Conservation (phyloP, 2,797 vertebrate genomes). For the Tarsius wallacei region DNA sequence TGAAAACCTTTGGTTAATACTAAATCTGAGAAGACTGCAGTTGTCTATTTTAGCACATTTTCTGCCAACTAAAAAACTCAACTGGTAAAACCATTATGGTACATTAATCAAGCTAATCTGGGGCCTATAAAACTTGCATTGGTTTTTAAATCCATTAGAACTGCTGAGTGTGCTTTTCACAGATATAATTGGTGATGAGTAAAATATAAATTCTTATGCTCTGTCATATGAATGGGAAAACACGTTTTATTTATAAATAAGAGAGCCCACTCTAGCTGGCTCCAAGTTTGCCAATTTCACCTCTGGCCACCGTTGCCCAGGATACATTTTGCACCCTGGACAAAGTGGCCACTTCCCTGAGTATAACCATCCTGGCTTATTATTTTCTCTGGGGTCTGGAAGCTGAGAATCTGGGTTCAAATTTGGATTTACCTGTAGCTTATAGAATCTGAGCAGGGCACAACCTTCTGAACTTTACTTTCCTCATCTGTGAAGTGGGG, state of each 20-base stretch:
- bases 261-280: background rate
- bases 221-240: background rate
- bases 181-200: background rate
- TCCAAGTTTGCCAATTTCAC: background rate
- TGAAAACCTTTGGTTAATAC: background rate
- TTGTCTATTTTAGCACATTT: background rate
- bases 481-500: conserved; percentile 14
- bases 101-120: background rate
- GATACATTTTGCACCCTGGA: background rate
- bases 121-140: background rate
- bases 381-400: background rate
- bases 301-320: background rate
- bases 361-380: background rate
- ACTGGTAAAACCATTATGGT: background rate
- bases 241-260: background rate
- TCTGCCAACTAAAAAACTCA: conserved; percentile 1
- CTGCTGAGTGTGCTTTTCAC: background rate
- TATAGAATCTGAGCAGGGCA: background rate
- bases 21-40: background rate
- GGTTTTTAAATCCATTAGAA: conserved; percentile 14
- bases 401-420: background rate
- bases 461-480: background rate
- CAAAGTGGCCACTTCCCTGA: background rate
- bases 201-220: conserved; percentile 51
- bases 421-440: background rate